These are phyloP conservation scores for Heliangelus exortis DNA, from an alignment of 2,797 vertebrate genomes.

Conservation along the genomic window DNA sequence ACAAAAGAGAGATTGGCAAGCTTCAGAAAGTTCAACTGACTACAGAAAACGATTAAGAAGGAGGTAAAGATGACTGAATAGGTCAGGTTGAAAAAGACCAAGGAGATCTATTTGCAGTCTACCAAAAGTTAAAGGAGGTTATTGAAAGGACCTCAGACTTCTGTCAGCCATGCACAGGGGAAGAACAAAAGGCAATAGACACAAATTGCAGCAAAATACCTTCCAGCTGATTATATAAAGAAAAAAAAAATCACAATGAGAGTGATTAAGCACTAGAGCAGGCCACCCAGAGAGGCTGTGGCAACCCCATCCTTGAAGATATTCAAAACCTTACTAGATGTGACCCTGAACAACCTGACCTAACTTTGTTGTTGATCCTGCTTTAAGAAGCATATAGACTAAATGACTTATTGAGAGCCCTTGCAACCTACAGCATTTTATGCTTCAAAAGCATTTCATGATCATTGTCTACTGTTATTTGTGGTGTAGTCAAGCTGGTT, in stretches of 20 bases:
- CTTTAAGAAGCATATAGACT: not conserved
- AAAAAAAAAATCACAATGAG: not conserved
- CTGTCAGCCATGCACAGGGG: not conserved
- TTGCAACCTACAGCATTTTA: not conserved
- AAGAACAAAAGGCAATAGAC: not conserved
- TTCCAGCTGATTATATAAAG: not conserved
- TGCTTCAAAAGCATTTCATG: not conserved
- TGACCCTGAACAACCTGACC: not conserved
- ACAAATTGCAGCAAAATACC: not conserved
- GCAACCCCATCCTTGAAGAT: not conserved
- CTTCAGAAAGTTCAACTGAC: not conserved
- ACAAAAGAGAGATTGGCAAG: not conserved
- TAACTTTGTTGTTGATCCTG: not conserved
- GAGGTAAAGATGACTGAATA: not conserved
- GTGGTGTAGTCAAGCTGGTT: not conserved
- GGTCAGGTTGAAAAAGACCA: not conserved
- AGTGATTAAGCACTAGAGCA: not conserved
- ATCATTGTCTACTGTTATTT: not conserved
- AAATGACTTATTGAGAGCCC: not conserved
- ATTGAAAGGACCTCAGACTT: not conserved
- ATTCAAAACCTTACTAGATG: not conserved
- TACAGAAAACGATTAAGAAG: not conserved
- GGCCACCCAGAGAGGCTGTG: not conserved
- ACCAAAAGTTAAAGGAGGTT: not conserved
- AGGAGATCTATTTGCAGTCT: not conserved